Base-by-base conservation (phyloP, 2,797 vertebrate species). In the Spinus pinus region DNA sequence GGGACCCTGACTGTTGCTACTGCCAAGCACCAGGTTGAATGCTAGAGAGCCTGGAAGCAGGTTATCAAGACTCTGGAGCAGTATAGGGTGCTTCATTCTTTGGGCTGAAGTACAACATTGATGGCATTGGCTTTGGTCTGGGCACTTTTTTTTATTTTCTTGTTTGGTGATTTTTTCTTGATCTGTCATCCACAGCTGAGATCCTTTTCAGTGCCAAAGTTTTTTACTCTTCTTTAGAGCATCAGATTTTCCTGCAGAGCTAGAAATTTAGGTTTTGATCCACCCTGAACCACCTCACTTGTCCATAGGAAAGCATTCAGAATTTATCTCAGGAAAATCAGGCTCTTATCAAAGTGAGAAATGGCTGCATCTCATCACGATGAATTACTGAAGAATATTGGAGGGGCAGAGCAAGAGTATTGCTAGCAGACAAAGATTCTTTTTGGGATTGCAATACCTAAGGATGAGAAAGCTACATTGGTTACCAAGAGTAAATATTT, bases 401-500 rank as follows among this genome's bases (percentile, higher is more conserved):
- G 51, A 61, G 42, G 21, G 16, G 15, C 17, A 88, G 13, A 33
- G 31, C 15, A 7, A 57, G 64, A 95, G 56, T 51, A 93, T 33
- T 60, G 56, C 54, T 56, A 91, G 79, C 42, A 84, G n/a, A 47
- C 54, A 95, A 95, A 95, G 42, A 91, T 61, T 22, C 8, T 96
- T 95, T 96, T 86, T 87, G 58, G 72, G 46, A 37, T 39, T 82
- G 49, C 64, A 57, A 61, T 96, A 94, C 56, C 67, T 95, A 82
- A 70, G 74, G 80, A 96, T 88, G 64, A 96, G 37, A 96, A 96
- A 95, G 53, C 70, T 92, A 62, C 82, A 81, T 13, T 81, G 54
- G 58, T 41, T 97, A 94, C 85, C 92, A 96, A 96, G 66, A 92
- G 57, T 79, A 97, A 97, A 93, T 95, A 92, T 94, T 97, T 97